Evolutionary conservation across 1,140 invertebrate genomes (phyloP).

Genomic region (Nasonia longicornis): DNA sequence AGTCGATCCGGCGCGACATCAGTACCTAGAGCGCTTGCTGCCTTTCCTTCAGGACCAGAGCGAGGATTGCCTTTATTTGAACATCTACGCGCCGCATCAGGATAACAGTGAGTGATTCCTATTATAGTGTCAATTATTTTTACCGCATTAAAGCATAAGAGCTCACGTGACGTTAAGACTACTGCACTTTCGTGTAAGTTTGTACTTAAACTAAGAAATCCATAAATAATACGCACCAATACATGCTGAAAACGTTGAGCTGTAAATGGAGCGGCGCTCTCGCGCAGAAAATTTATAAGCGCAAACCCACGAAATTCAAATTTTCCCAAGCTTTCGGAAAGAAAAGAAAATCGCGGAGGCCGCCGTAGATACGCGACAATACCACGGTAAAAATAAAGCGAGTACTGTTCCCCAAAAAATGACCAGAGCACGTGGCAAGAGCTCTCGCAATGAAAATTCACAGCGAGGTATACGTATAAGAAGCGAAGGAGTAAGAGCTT

Average conservation of each 20-base stretch:
- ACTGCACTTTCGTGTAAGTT: not conserved
- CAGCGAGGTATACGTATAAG: not conserved
- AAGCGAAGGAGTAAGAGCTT: not conserved
- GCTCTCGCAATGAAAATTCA: conserved; percentile 34
- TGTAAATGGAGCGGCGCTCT: not conserved
- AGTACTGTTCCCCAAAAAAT: not conserved
- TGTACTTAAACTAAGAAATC: not conserved
- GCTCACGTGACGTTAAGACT: too few species aligned
- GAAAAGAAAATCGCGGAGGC: not conserved
- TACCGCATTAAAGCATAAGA: too few species aligned
- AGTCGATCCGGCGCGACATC: conserved; percentile 75
- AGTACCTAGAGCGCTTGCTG: conserved; percentile 78
- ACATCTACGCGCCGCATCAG: conserved; percentile 89
- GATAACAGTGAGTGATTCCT: conserved; percentile 68
- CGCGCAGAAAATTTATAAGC: not conserved
- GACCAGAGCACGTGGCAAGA: conserved; percentile 22
- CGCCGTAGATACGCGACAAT: not conserved
- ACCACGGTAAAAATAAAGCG: too few species aligned
- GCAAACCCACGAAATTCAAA: not conserved
- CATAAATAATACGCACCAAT: too few species aligned
- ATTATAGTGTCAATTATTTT: not conserved
- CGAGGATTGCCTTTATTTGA: conserved; percentile 94
- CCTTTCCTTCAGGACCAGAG: conserved; percentile 83
- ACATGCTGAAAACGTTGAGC: too few species aligned
- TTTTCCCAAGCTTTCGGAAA: not conserved